Conservation (phyloP, 2,113 vertebrate species). For the Callocephalon fimbriatum region DNA sequence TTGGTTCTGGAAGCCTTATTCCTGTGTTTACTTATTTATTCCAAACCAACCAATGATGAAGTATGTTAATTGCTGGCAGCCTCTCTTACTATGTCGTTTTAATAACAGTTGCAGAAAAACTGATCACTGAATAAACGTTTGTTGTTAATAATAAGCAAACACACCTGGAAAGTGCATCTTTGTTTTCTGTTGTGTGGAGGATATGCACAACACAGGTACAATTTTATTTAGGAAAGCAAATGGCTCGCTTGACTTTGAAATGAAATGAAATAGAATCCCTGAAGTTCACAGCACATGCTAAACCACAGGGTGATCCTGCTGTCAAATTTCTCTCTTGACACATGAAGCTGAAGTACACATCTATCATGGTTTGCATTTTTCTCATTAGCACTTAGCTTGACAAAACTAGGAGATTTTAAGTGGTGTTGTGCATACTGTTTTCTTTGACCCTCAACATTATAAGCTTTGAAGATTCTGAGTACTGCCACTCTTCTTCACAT, state of each 20-base stretch:
- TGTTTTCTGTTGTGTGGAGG: neutral
- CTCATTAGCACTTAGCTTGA: neutral
- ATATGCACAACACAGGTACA: accelerated
- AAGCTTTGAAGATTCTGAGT: neutral
- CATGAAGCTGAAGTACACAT: accelerated
- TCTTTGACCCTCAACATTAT: neutral
- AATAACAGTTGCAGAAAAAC: neutral
- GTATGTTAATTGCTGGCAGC: neutral
- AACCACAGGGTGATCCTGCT: neutral
- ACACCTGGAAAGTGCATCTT: accelerated
- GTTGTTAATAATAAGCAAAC: neutral
- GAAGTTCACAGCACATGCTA: neutral
- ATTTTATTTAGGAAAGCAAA: neutral
- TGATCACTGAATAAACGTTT: neutral
- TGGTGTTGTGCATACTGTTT: neutral
- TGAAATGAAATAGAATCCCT: neutral
- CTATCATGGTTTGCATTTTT: neutral
- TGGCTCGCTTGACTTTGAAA: neutral
- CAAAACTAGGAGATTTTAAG: neutral
- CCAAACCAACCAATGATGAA: neutral
- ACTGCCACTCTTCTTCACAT: neutral
- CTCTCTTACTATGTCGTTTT: neutral
- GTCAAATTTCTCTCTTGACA: neutral
- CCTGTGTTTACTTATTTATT: neutral
- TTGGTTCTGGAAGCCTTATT: neutral